Evolutionary conservation across 2,888 invertebrate species (phyloP).

Genomic region (Drosophila merina): DNA sequence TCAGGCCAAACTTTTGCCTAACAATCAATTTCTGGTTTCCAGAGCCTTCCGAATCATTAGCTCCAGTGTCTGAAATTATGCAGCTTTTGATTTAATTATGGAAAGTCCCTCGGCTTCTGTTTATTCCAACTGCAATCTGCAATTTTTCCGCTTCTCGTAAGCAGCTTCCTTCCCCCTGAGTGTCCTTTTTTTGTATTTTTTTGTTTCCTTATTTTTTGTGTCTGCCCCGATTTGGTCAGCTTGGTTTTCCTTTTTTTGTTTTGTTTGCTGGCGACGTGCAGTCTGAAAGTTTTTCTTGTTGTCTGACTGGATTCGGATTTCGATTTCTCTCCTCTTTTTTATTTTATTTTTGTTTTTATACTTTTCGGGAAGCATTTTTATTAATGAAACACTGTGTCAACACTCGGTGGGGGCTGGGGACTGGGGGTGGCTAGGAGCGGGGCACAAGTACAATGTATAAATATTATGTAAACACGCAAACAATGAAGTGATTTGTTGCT

Average conservation of each 20-base stretch:
- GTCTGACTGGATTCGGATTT: slow-evolving; percentile 40
- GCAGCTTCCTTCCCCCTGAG: neutral
- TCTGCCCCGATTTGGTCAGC: slow-evolving; percentile 13
- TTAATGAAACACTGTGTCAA: slow-evolving; percentile 73
- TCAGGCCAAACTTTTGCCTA: neutral
- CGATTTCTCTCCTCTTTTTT: slow-evolving; percentile 23
- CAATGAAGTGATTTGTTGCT: slow-evolving; percentile 80
- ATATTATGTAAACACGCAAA: slow-evolving; percentile 79
- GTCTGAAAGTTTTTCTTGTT: slow-evolving; percentile 67
- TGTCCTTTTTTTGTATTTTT: slow-evolving; percentile 5
- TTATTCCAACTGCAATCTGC: neutral
- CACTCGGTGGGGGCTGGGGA: slow-evolving; percentile 15
- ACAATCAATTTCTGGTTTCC: slow-evolving; percentile 1
- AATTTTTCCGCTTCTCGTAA: neutral
- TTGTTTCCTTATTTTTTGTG: slow-evolving; percentile 2
- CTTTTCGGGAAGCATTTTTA: slow-evolving; percentile 59
- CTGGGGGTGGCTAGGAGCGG: neutral
- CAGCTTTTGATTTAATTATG: neutral
- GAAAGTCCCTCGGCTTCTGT: neutral
- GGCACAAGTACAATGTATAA: slow-evolving; percentile 68
- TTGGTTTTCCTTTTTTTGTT: slow-evolving; percentile 15
- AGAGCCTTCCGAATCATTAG: neutral
- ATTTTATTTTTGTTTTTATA: neutral
- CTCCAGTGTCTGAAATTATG: neutral
- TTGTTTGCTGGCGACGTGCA: slow-evolving; percentile 55